Evolutionary conservation across 2,797 vertebrate genomes (phyloP), one percentile per base, ranked within the genome.

Genomic region (Trachurus trachurus): DNA sequence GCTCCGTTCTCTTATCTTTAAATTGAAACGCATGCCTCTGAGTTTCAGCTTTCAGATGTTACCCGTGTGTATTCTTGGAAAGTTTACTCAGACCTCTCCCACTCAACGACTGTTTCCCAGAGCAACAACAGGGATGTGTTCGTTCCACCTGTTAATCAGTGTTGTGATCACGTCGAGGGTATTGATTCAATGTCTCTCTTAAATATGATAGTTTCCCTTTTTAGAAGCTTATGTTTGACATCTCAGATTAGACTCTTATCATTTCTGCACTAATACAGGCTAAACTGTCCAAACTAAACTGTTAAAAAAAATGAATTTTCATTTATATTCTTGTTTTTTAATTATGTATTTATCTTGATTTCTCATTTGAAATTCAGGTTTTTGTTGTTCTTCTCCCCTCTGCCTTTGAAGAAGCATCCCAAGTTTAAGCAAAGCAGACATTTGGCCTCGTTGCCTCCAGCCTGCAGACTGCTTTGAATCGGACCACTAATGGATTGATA

Each of bases 401-500:
- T 21, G 57, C 2, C 17, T 2, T 15, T 21, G 57, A 64, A 21
- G 19, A 59, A 59, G 11, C 44, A 65, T 45, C 60, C 40, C 61
- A 53, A 78, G 39, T 58, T 60, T 15, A 72, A 74, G 13, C 34
- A 21, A 66, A 78, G 54, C 71, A 57, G 45, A 67, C 10, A 29
- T 60, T 66, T 62, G 34, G 47, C 49, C 54, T 29, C 31, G 22
- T 71, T 12, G 1, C 45, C 39, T 42, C 29, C n/a, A 37, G 56
- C 72, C 81, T 52, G 31, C 74, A 53, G 75, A 72, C 71, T 59
- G 29, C 76, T 76, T 58, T 69, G 66, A 67, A 76, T 54, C 58
- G 61, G 42, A 61, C 70, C 31, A 9, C 44, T 75, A 75, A 83
- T 80, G 65, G 71, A 78, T 81, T 84, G 76, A 78, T 64, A 26